Evolutionary conservation across 2,113 vertebrate genomes (phyloP), one percentile per base, ranked within the genome.

Genomic region (Neodon shergylaensis): DNA sequence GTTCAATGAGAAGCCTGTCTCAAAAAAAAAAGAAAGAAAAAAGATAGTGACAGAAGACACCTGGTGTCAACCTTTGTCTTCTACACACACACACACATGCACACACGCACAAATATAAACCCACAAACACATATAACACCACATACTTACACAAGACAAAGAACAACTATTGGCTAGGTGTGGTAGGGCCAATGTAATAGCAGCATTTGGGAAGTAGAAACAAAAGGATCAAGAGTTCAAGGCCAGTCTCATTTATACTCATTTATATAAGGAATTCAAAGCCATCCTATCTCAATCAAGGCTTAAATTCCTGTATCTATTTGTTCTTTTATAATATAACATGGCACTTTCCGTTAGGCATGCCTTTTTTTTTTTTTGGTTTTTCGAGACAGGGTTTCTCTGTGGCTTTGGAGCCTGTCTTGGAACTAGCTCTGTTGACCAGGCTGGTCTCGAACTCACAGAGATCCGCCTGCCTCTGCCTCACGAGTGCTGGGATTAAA

Each of bases 271-370:
- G 42, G 9, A 85, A 39, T 19, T 44, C 82, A 65, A 85, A 85
- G 39, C 42, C 61, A 47, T 26, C 79, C 36, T 58, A n/a, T 82
- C 21, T 82, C 36, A 58, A 47, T 47, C 39, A 84, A 66, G 63
- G 36, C 81, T 93, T 84, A 86, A 78, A 68, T 92, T 72, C 58
- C 28, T 21, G 4, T 21, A 52, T 90, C 13, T 91, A 44, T 68
- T 77, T 95, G 42, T 72, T 94, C 63, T 74, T 86, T 88, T 89
- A 13, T 72, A 77, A 86, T 63, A 65, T 66, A 76, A 65, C 44
- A 85, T 47, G 84, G 28, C 16, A 52, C 52, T 85, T 82, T 39
- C 10, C 52, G 31, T 44, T 78, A 91, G 54, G 19, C 19, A 81
- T 42, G 24, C 16, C 33, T 90, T 90, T 87, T n/a, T 91, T n/a